Base-by-base conservation (phyloP, 2,888 invertebrate species). In the Andrena haemorrhoa region DNA sequence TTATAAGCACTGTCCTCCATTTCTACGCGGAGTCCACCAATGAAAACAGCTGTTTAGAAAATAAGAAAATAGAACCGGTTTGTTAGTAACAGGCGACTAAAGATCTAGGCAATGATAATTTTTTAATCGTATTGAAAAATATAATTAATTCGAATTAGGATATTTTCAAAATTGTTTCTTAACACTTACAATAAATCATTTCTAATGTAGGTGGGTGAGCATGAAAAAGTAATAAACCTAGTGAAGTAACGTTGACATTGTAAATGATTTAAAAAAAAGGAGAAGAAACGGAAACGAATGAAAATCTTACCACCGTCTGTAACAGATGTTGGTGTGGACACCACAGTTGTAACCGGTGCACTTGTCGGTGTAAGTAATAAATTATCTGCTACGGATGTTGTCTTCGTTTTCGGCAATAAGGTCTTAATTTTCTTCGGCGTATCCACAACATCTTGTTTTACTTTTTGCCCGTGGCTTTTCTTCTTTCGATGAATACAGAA, bases 1-100 rank as follows among this genome's bases (percentile, higher is more conserved):
- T 95, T 95, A 86, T 94, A 96, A 16, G 94, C 94, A 82, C 95
- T 97, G 70, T 97, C 96, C 66, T 97, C 95, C 85, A 97, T 95
- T 94, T 96, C 96, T 0, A 96, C 96, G 23, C 93, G 91, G 31
- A 93, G 87, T 68, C 92, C 92, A 29, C 94, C 94, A 68, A 94
- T 93, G 68, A 92, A 94, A 47, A 93, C 92, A 70, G 93, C 93
- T 92, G 91, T 95, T 95, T 20, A 95, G 88, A 0, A 0, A 95
- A 95, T 72, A 96, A 95, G 77, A 60, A 69, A 65, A 49, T 60
- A 75, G 47, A 35, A 47, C 41, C 33, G n/a, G 1, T 10, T 23
- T 56, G n/a, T 41, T 65, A 76, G 53, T 8, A 49, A 51, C 68
- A 96, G 95, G 95, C 75, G 56, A 81, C 51, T 53, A 60, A 63